Evolutionary conservation across 2,113 vertebrate species (phyloP), one percentile per base, ranked within the genome.

Genomic region (Thamnaconus septentrionalis): DNA sequence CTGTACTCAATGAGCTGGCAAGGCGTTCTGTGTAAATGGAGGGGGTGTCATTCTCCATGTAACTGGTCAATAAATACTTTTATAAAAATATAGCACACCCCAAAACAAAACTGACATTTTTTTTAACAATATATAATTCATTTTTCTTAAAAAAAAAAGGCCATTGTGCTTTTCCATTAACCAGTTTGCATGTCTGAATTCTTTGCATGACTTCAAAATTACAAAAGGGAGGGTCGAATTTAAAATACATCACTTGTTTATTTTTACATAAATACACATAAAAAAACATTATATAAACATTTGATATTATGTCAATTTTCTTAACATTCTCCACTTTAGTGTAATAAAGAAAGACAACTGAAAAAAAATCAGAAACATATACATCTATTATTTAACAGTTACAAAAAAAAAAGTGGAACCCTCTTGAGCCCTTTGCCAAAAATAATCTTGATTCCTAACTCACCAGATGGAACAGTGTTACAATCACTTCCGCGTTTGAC

Each of bases 221-320:
- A 8, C 45, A 50, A 52, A 7, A 18, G 0, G 48, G 50, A 11
- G 7, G 45, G 56, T 66, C 42, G 53, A 69, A 71, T 45, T 45
- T 45, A 45, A 6, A 53, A 53, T 63, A 71, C 58, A 86, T 39
- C 52, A 8, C 75, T 73, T 64, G 80, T 83, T 91, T 91, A 90
- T 90, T 82, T 66, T 78, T 53, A 66, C 81, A 91, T 89, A 91
- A 91, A 92, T 90, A 91, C 78, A 88, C 81, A 88, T 76, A 90
- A 90, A 87, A 87, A 76, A 51, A 84, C 66, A 73, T 62, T 70
- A 81, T 54, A 54, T 88, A 88, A 77, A 88, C 64, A 87, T 73
- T 46, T 52, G 7, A 69, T 66, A 50, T 80, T 55, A 73, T 63
- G 74, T 66, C 4, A 75, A 83, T 81, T 80, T 56, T 58, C 69